Evolutionary conservation across 2,797 vertebrate genomes (phyloP).

Genomic region (Toxotes lorentzi): DNA sequence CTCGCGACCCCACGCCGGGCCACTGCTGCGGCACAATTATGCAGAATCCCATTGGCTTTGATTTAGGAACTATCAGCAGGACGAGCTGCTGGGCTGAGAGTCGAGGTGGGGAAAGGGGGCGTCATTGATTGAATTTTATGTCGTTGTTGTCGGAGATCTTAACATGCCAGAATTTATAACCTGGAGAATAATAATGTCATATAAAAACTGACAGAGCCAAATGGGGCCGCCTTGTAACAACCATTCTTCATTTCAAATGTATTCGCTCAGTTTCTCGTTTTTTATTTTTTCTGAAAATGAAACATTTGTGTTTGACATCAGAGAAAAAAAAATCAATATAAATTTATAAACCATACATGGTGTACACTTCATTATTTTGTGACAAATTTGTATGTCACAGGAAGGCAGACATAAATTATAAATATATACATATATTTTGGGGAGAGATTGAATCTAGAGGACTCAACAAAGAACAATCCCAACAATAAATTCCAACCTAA

Average conservation of each 20-base stretch:
- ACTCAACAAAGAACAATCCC: conserved; percentile 14
- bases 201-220: conserved; percentile 87
- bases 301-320: conserved; percentile 82
- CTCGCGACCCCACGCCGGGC: conserved; percentile 53
- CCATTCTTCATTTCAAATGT: conserved; percentile 68
- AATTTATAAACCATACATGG: conserved; percentile 74
- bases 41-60: conserved; percentile 82
- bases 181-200: conserved; percentile 88
- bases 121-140: conserved; percentile 90
- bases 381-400: conserved; percentile 67
- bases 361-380: conserved; percentile 71
- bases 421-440: conserved; percentile 3
- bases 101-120: conserved; percentile 63
- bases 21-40: conserved; percentile 80
- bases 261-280: conserved; percentile 47
- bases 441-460: conserved; percentile 22
- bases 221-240: conserved; percentile 59
- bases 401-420: conserved; percentile 29
- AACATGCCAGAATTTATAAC: conserved; percentile 89
- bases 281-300: conserved; percentile 75
- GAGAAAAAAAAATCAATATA: conserved; percentile 79
- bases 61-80: conserved; percentile 83
- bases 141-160: conserved; percentile 88
- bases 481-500: not conserved
- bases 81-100: conserved; percentile 59